Conservation (phyloP, 1,140 invertebrate genomes). For the Cydia strobilella region DNA sequence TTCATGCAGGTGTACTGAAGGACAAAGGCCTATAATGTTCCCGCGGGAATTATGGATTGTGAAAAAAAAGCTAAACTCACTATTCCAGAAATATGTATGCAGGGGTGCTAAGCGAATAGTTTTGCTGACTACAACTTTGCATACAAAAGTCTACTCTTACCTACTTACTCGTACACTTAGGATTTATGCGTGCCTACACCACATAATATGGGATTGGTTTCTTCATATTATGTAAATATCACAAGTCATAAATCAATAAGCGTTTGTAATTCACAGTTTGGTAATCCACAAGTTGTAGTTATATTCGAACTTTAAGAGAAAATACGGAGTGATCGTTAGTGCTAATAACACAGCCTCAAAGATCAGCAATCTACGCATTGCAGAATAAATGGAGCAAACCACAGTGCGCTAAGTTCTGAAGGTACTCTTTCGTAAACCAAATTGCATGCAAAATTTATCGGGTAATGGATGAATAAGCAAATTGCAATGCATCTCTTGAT, state of each 20-base stretch:
- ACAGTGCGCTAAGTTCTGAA: slow-evolving; percentile 25
- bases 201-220: neutral
- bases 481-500: slow-evolving; percentile 13
- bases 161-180: too few species aligned
- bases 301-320: slow-evolving; percentile 45
- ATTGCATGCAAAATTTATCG: slow-evolving; percentile 27
- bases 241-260: slow-evolving; percentile 8
- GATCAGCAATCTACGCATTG: slow-evolving; percentile 44
- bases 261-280: slow-evolving; percentile 40
- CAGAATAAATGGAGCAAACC: slow-evolving; percentile 42
- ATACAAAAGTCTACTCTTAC: too few species aligned
- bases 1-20: too few species aligned
- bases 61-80: too few species aligned
- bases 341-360: slow-evolving; percentile 46
- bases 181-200: neutral
- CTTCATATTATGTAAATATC: neutral
- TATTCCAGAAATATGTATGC: too few species aligned
- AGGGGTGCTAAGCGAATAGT: too few species aligned
- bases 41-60: too few species aligned
- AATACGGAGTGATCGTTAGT: slow-evolving; percentile 44
- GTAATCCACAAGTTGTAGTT: slow-evolving; percentile 38
- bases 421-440: slow-evolving; percentile 30
- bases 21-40: too few species aligned
- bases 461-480: slow-evolving; percentile 8
- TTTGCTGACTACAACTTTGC: too few species aligned